These are phyloP conservation scores for Accipiter cooperii DNA, from an alignment of 2,113 vertebrate species.

Conservation along the genomic window DNA sequence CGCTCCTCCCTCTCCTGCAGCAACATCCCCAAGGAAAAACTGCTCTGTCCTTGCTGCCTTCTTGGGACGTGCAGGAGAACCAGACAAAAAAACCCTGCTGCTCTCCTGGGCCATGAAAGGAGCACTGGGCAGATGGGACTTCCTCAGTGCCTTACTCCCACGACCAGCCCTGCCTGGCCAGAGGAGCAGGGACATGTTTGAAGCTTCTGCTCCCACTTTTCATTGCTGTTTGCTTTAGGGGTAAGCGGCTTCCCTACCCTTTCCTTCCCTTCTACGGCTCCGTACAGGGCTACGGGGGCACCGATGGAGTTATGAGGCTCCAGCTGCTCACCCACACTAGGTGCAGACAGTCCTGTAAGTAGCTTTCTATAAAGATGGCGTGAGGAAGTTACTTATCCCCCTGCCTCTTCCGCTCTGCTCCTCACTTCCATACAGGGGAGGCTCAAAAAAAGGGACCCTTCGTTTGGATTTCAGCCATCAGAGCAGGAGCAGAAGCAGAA, in stretches of 20 bases:
- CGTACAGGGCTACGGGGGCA: fast-evolving
- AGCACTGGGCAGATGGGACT: neutral
- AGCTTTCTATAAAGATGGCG: neutral
- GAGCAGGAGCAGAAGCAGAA: neutral
- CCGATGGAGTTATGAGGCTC: fast-evolving
- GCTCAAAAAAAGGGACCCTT: neutral
- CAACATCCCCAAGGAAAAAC: neutral
- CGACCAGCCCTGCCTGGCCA: neutral
- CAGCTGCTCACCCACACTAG: neutral
- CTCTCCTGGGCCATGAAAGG: neutral
- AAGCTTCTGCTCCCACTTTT: neutral
- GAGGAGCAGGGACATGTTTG: neutral
- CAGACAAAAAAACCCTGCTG: neutral
- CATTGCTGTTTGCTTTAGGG: neutral
- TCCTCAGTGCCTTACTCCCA: neutral
- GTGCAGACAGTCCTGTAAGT: neutral
- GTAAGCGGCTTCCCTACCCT: neutral
- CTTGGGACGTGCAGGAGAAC: neutral
- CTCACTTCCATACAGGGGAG: neutral
- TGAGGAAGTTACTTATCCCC: neutral
- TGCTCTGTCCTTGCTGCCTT: neutral
- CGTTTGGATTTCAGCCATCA: neutral
- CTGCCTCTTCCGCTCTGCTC: neutral
- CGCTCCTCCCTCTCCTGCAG: neutral
- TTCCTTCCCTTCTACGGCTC: neutral